A percentile compares a stretch with the other conserved stretches of the same genome.
These are phyloP conservation scores for Buathra laborator DNA, from an alignment of 2,888 invertebrate genomes.

Conservation along the genomic window DNA sequence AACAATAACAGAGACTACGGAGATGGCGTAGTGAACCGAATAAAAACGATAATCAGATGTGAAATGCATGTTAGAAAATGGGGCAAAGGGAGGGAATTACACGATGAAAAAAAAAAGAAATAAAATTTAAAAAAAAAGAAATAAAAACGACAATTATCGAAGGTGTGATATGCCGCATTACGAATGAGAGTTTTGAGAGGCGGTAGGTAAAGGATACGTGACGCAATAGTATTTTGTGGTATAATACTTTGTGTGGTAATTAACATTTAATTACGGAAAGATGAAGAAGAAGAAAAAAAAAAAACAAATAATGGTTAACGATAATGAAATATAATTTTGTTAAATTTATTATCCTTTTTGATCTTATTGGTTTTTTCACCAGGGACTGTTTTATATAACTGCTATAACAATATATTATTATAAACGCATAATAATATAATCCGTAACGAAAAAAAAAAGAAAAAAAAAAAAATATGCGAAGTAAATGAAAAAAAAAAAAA, in stretches of 20 bases:
- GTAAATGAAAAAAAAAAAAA: constrained; percentile 65
- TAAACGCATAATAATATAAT: constrained; percentile 82
- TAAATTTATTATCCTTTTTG: constrained; percentile 82
- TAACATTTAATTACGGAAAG: constrained; percentile 80
- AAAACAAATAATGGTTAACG: constrained; percentile 70
- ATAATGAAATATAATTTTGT: constrained; percentile 83
- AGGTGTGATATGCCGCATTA: constrained; percentile 40
- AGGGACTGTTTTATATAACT: constrained; percentile 85
- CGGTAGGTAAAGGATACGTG: constrained; percentile 21
- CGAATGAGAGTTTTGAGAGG: not conserved
- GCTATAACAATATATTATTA: constrained; percentile 78
- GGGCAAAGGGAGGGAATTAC: constrained; percentile 57
- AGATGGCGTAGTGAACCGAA: constrained; percentile 62
- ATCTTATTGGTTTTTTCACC: constrained; percentile 84
- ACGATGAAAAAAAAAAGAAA: constrained; percentile 64
- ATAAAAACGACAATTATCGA: constrained; percentile 71
- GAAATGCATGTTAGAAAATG: constrained; percentile 6
- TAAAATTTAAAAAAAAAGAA: constrained; percentile 35
- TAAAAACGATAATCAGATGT: constrained; percentile 56
- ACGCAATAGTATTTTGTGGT: constrained; percentile 82
- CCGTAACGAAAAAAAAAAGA: constrained; percentile 73
- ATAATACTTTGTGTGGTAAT: constrained; percentile 82
- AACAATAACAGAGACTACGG: constrained; percentile 61
- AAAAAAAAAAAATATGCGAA: constrained; percentile 69
- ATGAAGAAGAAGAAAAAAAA: constrained; percentile 55